These are phyloP conservation scores for Stichopus chloronotus DNA, from an alignment of 35 echinoderm and acorn worm species.

Conservation along the genomic window DNA sequence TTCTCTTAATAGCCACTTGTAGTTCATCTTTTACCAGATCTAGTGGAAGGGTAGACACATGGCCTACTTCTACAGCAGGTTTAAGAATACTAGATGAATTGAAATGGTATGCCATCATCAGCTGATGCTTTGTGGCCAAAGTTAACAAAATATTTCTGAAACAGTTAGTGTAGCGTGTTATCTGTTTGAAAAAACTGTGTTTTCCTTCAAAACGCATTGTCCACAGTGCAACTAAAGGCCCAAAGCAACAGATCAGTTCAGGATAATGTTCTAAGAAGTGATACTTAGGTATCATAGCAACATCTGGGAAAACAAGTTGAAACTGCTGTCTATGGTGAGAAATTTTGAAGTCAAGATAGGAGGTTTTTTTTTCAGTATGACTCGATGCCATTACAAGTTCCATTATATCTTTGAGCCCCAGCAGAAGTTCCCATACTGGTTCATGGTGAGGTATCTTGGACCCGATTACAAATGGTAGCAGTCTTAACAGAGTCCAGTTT, in stretches of 20 bases:
- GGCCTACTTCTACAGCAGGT: neutral
- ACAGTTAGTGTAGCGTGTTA: conserved; percentile 55
- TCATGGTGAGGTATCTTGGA: conserved; percentile 54
- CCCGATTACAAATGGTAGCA: conserved; percentile 74
- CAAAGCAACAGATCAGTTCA: conserved; percentile 45
- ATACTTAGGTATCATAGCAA: conserved; percentile 60
- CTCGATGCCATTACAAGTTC: conserved; percentile 68
- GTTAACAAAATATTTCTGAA: conserved; percentile 72
- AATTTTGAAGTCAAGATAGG: conserved; percentile 66
- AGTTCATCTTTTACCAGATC: conserved; percentile 56
- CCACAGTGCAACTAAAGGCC: conserved; percentile 63
- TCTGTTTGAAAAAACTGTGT: conserved; percentile 68
- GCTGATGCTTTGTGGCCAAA: conserved; percentile 61
- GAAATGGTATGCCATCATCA: conserved; percentile 58
- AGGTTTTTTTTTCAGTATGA: conserved; percentile 55
- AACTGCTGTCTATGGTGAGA: conserved; percentile 51
- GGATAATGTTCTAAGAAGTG: conserved; percentile 72
- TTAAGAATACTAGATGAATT: conserved; percentile 46
- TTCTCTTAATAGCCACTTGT: conserved; percentile 34
- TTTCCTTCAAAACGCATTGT: conserved; percentile 73
- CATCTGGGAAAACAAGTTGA: conserved; percentile 55
- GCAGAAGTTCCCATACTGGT: conserved; percentile 63
- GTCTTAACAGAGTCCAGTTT: conserved; percentile 66
- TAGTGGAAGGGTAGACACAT: conserved; percentile 46
- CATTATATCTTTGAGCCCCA: conserved; percentile 72